Base-by-base conservation (phyloP, 2,113 vertebrate species). In the Oceanodroma tethys region DNA sequence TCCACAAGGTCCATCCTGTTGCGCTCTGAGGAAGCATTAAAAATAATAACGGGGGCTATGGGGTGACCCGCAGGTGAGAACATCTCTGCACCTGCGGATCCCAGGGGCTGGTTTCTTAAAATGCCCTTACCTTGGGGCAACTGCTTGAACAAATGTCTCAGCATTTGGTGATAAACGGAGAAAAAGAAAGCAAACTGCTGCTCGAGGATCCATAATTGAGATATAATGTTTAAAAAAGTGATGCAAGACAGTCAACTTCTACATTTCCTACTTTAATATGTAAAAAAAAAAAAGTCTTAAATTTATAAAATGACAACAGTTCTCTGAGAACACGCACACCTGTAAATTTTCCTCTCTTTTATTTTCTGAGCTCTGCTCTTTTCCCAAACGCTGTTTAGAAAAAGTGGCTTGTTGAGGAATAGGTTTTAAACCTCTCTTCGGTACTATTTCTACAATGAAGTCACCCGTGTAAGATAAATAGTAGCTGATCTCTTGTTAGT, bases 241-340 rank as follows among this genome's bases (percentile, higher is more conserved):
- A 23, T 26, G 9, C 11, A 4, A 12, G 6, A 4, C 0, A 17
- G 34, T 11, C 2, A 26, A 2, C 13, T 48, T 34, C 13, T 56
- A 14, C 6, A 1, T 43, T 85, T 36, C 16, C 5, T 66, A 3
- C 55, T 70, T 42, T n/a, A 75, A 38, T 14, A 21, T 5, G 23
- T 2, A 4, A 7, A 25, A 23, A 4, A 7, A 25, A 23, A 25
- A 20, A 38, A 20, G 10, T 7, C 20, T 66, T 40, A n/a, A 22
- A 40, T 45, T 23, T 21, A 11, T 59, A 12, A 56, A 43, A 34
- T 1, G 2, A 7, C 6, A 70, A 1, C 8, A 42, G 18, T 45
- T 90, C n/a, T 17, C 38, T 26, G 22, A 62, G 25, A 30, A 29
- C 0, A 1, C 2, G 1, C 6, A 3, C 0, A 0, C 13, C 36